Percentiles rank a stretch among this genome's conserved stretches.
Evolutionary conservation across 2,797 vertebrate species (phyloP).

Genomic region (Falco berigora): DNA sequence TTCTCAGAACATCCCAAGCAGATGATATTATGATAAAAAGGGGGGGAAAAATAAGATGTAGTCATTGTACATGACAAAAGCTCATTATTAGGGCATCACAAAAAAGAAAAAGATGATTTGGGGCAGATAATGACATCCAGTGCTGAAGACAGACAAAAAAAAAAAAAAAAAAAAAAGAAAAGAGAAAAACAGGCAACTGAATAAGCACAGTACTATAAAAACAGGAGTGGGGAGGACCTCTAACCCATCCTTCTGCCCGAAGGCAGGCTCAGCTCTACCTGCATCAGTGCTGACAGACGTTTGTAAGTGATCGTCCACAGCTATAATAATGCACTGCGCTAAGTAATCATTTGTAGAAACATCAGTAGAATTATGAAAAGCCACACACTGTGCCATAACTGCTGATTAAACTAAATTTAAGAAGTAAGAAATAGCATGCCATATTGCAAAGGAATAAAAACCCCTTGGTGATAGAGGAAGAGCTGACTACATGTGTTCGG

Average conservation of each 20-base stretch:
- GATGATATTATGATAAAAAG: slow-evolving; percentile 40
- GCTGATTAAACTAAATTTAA: slow-evolving; percentile 47
- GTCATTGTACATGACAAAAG: slow-evolving; percentile 21
- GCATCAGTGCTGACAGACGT: neutral
- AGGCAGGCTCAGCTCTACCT: neutral
- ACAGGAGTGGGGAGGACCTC: neutral
- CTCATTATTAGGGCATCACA: slow-evolving; percentile 22
- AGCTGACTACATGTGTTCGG: neutral
- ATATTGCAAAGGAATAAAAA: slow-evolving; percentile 40
- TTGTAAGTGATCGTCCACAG: neutral
- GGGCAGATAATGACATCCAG: slow-evolving; percentile 10
- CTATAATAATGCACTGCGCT: neutral
- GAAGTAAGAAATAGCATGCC: slow-evolving; percentile 9
- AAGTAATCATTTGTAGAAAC: slow-evolving; percentile 1
- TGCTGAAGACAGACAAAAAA: neutral
- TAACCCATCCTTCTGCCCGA: neutral
- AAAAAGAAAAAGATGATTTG: neutral
- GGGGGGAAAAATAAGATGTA: neutral
- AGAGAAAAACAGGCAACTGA: neutral
- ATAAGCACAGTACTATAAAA: neutral
- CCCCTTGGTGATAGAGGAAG: neutral
- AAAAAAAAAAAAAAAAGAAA: neutral
- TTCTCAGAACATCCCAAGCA: slow-evolving; percentile 36
- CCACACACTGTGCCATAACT: slow-evolving; percentile 31
- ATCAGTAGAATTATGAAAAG: slow-evolving; percentile 4